These are phyloP conservation scores for Branchinecta sandiegonensis DNA, from an alignment of 2,888 invertebrate species.

Conservation along the genomic window DNA sequence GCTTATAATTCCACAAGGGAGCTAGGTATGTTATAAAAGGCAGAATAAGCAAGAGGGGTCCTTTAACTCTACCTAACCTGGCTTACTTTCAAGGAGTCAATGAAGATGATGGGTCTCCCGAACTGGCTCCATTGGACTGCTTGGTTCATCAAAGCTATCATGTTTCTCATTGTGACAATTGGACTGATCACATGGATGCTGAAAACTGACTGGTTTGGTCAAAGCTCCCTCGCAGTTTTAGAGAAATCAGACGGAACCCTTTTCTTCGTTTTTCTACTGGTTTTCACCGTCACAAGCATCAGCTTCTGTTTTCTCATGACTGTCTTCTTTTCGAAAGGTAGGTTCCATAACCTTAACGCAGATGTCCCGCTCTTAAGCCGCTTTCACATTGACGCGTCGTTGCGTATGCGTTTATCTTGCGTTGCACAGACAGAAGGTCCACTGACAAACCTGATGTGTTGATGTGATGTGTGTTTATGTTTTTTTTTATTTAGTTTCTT, in stretches of 20 bases:
- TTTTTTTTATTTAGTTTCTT: too few relatives aligned
- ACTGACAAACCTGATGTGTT: too few relatives aligned
- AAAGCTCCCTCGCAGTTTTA: slow-evolving; percentile 47
- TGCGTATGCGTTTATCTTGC: too few relatives aligned
- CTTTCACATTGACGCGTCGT: too few relatives aligned
- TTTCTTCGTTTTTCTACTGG: slow-evolving; percentile 51
- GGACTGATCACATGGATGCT: slow-evolving; percentile 36
- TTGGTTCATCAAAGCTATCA: slow-evolving; percentile 64
- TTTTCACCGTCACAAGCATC: slow-evolving; percentile 55
- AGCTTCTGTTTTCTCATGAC: slow-evolving; percentile 65
- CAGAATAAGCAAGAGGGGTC: too few relatives aligned
- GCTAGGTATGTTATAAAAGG: too few relatives aligned
- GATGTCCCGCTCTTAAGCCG: too few relatives aligned
- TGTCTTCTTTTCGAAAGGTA: slow-evolving; percentile 63
- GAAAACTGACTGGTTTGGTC: slow-evolving; percentile 41
- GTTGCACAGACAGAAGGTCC: too few relatives aligned
- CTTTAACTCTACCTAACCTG: background rate
- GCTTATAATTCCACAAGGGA: too few relatives aligned
- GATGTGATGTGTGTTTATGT: too few relatives aligned
- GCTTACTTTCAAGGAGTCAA: slow-evolving; percentile 51
- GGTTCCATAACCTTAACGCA: slow-evolving; percentile 28
- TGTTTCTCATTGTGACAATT: slow-evolving; percentile 48
- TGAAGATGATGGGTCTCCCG: slow-evolving; percentile 80
- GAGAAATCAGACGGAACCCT: slow-evolving; percentile 51
- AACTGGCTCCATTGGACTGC: slow-evolving; percentile 73